Conservation (phyloP, 2,888 invertebrate species). For the Volucella inanis region DNA sequence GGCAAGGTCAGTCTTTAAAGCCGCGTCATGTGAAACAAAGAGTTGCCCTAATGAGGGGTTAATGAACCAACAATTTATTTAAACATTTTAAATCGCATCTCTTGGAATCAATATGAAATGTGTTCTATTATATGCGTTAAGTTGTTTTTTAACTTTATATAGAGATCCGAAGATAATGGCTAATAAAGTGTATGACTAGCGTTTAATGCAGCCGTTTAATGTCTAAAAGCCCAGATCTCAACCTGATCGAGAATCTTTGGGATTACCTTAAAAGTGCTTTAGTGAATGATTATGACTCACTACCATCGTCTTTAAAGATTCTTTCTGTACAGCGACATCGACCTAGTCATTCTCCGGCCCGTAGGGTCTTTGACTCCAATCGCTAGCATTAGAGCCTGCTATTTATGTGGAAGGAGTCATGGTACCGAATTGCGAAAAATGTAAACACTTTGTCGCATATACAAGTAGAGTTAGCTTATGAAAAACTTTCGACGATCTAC, state of each 20-base stretch:
- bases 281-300: slow-evolving; percentile 48
- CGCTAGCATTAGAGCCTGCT: too few relatives aligned
- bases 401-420: too few relatives aligned
- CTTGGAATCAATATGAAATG: slow-evolving; percentile 3
- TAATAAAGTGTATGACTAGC: slow-evolving; percentile 50
- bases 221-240: slow-evolving; percentile 62
- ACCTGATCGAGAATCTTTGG: slow-evolving; percentile 28
- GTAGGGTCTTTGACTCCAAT: too few relatives aligned
- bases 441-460: too few relatives aligned
- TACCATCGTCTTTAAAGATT: slow-evolving; percentile 24
- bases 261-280: slow-evolving; percentile 62
- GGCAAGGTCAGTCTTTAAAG: slow-evolving; percentile 55
- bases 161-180: slow-evolving; percentile 67
- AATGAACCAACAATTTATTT: too few relatives aligned
- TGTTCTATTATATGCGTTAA: too few relatives aligned
- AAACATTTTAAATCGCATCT: slow-evolving; percentile 36
- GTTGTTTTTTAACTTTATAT: slow-evolving; percentile 58
- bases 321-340: slow-evolving; percentile 25
- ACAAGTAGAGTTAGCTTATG: too few relatives aligned
- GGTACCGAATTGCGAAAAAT: too few relatives aligned
- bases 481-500: too few relatives aligned
- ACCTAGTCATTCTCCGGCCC: too few relatives aligned
- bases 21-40: slow-evolving; percentile 58
- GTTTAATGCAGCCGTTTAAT: slow-evolving; percentile 34
- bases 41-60: too few relatives aligned